These are phyloP conservation scores for Peromyscus attwateri DNA, from an alignment of 2,797 vertebrate genomes.

Conservation along the genomic window DNA sequence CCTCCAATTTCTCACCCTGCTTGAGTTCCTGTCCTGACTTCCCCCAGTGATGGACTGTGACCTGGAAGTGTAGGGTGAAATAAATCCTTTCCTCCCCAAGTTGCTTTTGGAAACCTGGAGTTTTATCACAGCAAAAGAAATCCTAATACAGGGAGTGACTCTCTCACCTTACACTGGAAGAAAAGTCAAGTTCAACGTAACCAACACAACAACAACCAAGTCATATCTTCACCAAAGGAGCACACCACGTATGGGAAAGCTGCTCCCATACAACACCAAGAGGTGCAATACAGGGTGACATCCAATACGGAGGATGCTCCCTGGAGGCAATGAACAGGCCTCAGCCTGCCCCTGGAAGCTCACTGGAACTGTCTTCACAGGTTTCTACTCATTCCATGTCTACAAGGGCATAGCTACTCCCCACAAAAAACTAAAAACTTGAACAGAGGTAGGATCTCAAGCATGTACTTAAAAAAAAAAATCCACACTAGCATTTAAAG, in stretches of 20 bases:
- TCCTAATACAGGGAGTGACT: not conserved
- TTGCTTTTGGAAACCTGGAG: not conserved
- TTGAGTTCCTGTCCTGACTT: not conserved
- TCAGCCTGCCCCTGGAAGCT: not conserved
- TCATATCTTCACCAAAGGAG: not conserved
- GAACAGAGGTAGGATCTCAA: not conserved
- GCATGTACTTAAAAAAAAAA: not conserved
- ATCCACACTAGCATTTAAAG: not conserved
- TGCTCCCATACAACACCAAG: not conserved
- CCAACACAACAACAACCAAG: not conserved
- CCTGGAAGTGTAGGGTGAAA: not conserved
- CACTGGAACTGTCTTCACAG: not conserved
- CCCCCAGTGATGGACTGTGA: not conserved
- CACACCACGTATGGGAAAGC: not conserved
- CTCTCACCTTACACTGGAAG: not conserved
- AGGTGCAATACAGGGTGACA: not conserved
- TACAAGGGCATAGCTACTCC: not conserved
- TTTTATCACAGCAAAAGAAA: not conserved
- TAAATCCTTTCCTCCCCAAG: not conserved
- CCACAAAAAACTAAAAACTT: not conserved
- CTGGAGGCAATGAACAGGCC: not conserved
- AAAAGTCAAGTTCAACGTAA: constrained; percentile 36
- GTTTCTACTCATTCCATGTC: not conserved
- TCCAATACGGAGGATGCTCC: not conserved
- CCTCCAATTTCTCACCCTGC: not conserved